Conservation (phyloP, 1,140 invertebrate species). For the Heliconius hermathena region DNA sequence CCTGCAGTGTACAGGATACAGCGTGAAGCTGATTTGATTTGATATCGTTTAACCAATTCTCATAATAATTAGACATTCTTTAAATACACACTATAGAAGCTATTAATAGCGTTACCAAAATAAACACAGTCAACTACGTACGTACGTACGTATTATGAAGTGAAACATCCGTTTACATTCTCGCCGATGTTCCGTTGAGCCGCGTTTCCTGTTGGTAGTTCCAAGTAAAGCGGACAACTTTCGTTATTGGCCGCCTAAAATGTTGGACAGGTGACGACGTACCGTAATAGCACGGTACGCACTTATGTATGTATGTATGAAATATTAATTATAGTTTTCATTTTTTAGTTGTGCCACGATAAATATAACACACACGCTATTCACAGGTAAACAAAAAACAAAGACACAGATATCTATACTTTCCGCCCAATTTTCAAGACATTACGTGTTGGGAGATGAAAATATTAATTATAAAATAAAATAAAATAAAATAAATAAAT, state of each 20-base stretch:
- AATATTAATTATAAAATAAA: too few species aligned
- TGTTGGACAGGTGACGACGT: background rate
- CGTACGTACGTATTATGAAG: background rate
- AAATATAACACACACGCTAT: too few species aligned
- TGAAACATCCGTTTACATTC: constrained; percentile 24
- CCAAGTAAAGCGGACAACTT: constrained; percentile 31
- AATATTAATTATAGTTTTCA: background rate
- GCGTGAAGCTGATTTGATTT: too few species aligned
- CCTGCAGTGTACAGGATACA: too few species aligned
- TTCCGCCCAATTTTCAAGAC: too few species aligned
- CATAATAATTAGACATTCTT: background rate
- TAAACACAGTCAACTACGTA: background rate
- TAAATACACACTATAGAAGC: background rate
- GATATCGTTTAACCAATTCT: too few species aligned
- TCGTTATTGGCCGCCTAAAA: constrained; percentile 22
- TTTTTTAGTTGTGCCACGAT: background rate
- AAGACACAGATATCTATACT: too few species aligned
- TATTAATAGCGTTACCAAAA: background rate
- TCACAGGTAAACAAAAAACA: too few species aligned
- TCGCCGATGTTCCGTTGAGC: constrained; percentile 23
- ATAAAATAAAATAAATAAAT: too few species aligned
- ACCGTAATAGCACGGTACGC: background rate
- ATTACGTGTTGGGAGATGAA: too few species aligned
- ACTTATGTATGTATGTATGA: background rate
- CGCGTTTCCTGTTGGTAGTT: constrained; percentile 12